Base-by-base conservation (phyloP, 35 echinoderm and acorn worm species). In the Holothuria glaberrima region DNA sequence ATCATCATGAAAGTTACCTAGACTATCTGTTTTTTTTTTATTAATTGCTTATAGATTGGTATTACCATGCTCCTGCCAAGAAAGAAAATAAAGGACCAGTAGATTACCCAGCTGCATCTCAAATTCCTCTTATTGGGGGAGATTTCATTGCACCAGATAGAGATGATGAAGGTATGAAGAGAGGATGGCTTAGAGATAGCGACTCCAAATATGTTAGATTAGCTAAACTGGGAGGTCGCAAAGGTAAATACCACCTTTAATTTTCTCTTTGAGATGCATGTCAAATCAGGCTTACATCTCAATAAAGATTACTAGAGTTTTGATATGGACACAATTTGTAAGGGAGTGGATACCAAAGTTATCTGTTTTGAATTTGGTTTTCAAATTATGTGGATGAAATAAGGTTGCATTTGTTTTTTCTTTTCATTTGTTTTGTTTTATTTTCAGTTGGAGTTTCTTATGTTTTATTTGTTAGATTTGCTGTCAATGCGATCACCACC, bases 51-150 rank as follows among this genome's bases (percentile, higher is more conserved):
- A 41, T 31, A 98, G 96, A 98, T 71, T 98, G 96, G 96, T 98
- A 94, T 90, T 98, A 98, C 64, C 96, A 98, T 90, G 96, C 96
- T 28, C 96, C 96, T 73, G 73, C 86, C 0, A 98, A 92, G 69
- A 86, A 75, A 48, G 50, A 94, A 27, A 68, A 87, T 21, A 57
- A 26, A 14, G 70, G 68, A 30, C 69, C 92, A 7, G 61, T 79
- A 46, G 90, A 98, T 46, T 98, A 98, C 71, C 96, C 96, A 36
- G 96, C 96, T 54, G 88, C 93, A 19, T 98, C 96, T 22, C 96
- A 98, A 89, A 98, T 98, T 21, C 96, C 96, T 12, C 75, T 91
- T 7, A 86, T 92, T 27, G 90, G 80, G 28, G 81, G 91, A 44
- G 90, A 86, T 3, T 36, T 92, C 44, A 88, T 91, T 61, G 56